Evolutionary conservation across 2,888 invertebrate species (phyloP), one percentile per base, ranked within the genome.

Genomic region (Eristalinus sepulchralis): DNA sequence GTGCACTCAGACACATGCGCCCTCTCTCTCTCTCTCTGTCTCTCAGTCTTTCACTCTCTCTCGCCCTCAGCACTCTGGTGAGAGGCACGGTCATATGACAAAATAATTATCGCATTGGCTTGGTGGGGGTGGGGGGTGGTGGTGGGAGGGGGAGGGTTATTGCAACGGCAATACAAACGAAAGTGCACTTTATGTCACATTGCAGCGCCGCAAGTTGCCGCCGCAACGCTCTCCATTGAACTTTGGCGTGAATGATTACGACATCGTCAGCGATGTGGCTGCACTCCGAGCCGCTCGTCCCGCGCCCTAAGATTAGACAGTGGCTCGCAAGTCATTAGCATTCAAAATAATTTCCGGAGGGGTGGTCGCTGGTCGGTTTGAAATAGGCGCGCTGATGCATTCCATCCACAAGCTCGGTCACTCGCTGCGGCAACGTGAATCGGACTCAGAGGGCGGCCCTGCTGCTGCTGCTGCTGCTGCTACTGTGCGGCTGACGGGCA

Each of bases 91-190:
- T 17, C 47, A 53, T 68, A 62, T 77, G 68, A 77, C 62, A 53
- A 53, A 77, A 77, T 68, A 77, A 68, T 77, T 68, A 77, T 62
- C 62, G 68, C 68, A 62, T n/a, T n/a, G n/a, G n/a, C n/a, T n/a
- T n/a, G n/a, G n/a, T n/a, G n/a, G n/a, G 47, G 60, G 33, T 27
- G 6, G 47, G n/a, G n/a, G n/a, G n/a, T 47, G 47, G 5, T 10
- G 11, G 64, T 4, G 36, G 59, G 20, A 55, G 34, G 10, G 34
- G 10, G 11, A 36, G 2, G 5, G 39, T 4, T 13, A 17, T n/a
- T n/a, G 17, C 1, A 47, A 47, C n/a, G 17, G 47, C n/a, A n/a
- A n/a, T n/a, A n/a, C n/a, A n/a, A n/a, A 0, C n/a, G 47, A n/a
- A 1, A n/a, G n/a, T 4, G 17, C 47, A 36, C 9, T 60, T 59